Percentiles rank a stretch among this genome's conserved stretches.
These are phyloP conservation scores for Dendropsophus ebraccatus DNA, from an alignment of 2,113 vertebrate species.

Conservation along the genomic window DNA sequence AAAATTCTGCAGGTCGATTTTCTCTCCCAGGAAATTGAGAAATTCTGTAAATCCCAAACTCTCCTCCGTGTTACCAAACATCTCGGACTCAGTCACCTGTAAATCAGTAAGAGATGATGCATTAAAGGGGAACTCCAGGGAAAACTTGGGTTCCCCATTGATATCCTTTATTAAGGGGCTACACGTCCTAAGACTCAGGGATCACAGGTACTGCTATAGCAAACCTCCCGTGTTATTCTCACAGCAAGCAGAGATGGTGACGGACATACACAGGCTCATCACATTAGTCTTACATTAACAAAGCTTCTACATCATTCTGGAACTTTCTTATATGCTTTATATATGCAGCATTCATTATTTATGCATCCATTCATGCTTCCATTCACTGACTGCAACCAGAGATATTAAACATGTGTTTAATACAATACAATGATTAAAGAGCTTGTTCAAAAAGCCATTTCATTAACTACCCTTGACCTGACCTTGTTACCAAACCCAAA, in stretches of 20 bases:
- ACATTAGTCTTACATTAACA: not conserved
- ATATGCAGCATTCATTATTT: too few species aligned
- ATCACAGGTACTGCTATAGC: not conserved
- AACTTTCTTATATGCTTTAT: not conserved
- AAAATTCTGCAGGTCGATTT: constrained; percentile 82
- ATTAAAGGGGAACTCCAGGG: not conserved
- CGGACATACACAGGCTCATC: not conserved
- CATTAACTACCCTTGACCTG: too few species aligned
- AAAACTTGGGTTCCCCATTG: not conserved
- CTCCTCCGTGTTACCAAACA: constrained; percentile 86
- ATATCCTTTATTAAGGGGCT: too few species aligned
- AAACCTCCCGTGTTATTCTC: not conserved
- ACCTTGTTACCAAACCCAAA: too few species aligned
- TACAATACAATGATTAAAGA: too few species aligned
- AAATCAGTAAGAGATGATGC: not conserved
- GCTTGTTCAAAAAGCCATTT: too few species aligned
- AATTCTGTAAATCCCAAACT: constrained; percentile 85
- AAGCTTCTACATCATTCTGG: not conserved
- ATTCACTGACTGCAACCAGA: too few species aligned
- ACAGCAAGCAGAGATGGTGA: not conserved
- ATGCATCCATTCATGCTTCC: too few species aligned
- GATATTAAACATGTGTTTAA: too few species aligned
- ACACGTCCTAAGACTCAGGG: too few species aligned
- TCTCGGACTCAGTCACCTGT: constrained; percentile 85
- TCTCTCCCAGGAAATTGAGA: constrained; percentile 84